A percentile compares a stretch with the other conserved stretches of the same genome.
Evolutionary conservation across 1,140 invertebrate genomes (phyloP).

Genomic region (Papilio polyxenes): DNA sequence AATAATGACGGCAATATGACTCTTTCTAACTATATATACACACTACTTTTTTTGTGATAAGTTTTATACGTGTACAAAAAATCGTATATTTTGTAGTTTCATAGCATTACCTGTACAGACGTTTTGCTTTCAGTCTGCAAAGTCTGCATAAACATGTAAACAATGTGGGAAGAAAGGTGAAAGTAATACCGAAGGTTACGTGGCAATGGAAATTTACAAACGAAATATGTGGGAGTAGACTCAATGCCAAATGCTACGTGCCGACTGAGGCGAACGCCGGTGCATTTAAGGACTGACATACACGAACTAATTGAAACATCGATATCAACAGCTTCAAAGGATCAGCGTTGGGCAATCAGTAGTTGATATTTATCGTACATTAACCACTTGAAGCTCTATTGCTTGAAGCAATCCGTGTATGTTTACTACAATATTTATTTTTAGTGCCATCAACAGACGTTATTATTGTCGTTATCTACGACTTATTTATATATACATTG

Average conservation of each 20-base stretch:
- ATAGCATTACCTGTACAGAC: background rate
- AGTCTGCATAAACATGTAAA: background rate
- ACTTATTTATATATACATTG: background rate
- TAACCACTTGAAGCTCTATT: background rate
- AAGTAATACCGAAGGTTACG: background rate
- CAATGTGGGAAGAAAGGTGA: slow-evolving; percentile 2
- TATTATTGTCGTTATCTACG: background rate
- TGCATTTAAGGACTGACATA: background rate
- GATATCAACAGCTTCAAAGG: background rate
- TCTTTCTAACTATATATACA: too few relatives aligned
- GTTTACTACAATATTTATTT: background rate
- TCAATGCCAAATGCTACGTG: slow-evolving; percentile 24
- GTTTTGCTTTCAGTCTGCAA: background rate
- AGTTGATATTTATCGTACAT: too few relatives aligned
- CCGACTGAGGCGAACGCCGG: background rate
- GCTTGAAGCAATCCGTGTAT: background rate
- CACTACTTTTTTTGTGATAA: too few relatives aligned
- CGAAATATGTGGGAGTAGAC: background rate
- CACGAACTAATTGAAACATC: background rate
- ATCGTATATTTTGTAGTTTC: too few relatives aligned
- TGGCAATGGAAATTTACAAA: slow-evolving; percentile 1
- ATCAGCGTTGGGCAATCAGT: too few relatives aligned
- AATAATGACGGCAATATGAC: too few relatives aligned
- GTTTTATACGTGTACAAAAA: too few relatives aligned
- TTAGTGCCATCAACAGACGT: background rate